Conservation (phyloP, 2,797 vertebrate species). For the Silurus aristotelis region DNA sequence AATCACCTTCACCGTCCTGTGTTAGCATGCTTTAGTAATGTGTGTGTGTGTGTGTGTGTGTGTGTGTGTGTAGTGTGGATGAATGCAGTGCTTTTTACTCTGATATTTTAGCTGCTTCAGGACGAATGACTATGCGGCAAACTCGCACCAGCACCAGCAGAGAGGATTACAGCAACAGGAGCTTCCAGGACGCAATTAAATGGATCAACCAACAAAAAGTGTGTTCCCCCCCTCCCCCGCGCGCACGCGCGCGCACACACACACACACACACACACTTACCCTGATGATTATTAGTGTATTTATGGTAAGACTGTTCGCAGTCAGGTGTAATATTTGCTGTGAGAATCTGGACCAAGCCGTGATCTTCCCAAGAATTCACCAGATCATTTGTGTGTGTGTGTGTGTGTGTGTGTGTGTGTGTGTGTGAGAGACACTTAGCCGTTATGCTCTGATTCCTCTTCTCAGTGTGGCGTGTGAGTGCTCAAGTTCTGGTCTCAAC, state of each 20-base stretch:
- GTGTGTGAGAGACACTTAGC: background rate
- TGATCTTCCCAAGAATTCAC: background rate
- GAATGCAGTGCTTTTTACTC: conserved; percentile 58
- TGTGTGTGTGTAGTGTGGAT: conserved; percentile 59
- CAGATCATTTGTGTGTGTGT: background rate
- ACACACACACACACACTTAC: background rate
- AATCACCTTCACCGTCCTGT: too few relatives aligned
- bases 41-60: conserved; percentile 10
- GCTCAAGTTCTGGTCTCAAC: background rate
- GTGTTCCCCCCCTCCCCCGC: too few relatives aligned
- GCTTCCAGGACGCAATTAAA: conserved; percentile 65
- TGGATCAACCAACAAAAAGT: conserved; percentile 80
- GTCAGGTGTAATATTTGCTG: conserved; percentile 2
- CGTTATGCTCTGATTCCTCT: background rate
- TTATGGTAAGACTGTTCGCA: background rate
- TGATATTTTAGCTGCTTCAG: conserved; percentile 33
- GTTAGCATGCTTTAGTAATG: background rate
- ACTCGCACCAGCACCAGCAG: conserved; percentile 55
- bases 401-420: background rate
- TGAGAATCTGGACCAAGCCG: background rate
- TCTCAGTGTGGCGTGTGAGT: background rate
- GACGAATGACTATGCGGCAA: background rate
- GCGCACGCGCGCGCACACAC: too few relatives aligned
- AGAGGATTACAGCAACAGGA: conserved; percentile 54
- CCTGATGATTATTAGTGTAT: background rate